phyloP scores from a whole-genome alignment of 2,113 vertebrate species.

The Isichthys henryi region DNA sequence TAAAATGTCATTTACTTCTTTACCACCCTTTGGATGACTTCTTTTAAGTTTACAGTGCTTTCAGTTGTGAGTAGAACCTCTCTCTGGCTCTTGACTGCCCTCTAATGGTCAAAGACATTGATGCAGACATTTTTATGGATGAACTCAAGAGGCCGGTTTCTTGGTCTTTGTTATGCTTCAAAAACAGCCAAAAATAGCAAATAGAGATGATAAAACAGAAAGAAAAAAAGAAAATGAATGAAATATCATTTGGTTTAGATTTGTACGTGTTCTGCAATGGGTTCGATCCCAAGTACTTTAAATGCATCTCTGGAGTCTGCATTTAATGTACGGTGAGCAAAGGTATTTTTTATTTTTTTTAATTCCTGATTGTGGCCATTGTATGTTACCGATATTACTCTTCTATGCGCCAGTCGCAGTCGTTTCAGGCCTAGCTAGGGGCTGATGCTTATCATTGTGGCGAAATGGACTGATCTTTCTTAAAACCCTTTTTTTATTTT shows the following conservation, averaged over 20 bases:
- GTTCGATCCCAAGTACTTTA: not conserved
- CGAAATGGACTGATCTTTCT: not conserved
- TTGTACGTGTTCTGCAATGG: not conserved
- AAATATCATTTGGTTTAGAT: not conserved
- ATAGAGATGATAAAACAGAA: not conserved
- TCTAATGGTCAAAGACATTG: conserved; percentile 10
- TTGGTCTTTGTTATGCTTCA: not conserved
- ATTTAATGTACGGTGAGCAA: not conserved
- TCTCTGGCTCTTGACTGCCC: not conserved
- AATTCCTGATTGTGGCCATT: not conserved
- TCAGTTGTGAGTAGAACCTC: not conserved
- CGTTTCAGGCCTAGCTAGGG: not conserved
- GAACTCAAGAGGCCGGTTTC: not conserved
- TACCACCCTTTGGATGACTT: not conserved
- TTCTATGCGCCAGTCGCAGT: not conserved
- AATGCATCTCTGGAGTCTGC: not conserved
- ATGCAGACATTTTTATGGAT: not conserved
- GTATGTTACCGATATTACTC: not conserved
- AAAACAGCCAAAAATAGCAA: not conserved
- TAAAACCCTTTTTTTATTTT: not conserved
- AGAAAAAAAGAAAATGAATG: not conserved
- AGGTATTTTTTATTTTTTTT: not conserved
- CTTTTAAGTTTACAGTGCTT: not conserved
- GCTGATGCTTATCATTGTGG: not conserved
- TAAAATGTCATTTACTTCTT: not conserved